Evolutionary conservation across 2,888 invertebrate genomes (phyloP).

Genomic region (Leucophenga montana): DNA sequence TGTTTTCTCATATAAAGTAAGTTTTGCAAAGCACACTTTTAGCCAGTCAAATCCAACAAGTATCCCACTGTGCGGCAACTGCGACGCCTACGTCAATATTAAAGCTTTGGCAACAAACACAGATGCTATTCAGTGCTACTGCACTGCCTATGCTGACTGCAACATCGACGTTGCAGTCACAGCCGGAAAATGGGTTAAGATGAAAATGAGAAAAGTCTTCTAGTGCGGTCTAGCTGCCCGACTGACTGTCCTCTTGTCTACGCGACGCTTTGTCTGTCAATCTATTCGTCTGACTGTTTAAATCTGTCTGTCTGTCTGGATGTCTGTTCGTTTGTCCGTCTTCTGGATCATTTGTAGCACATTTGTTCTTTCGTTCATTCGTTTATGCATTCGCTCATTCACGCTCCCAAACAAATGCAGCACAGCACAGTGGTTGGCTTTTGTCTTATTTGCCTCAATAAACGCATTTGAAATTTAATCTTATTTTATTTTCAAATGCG

Average conservation of each 20-base stretch:
- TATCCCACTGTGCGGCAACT: conserved; percentile 19
- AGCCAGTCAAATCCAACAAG: conserved; percentile 17
- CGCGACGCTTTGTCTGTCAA: too few relatives aligned
- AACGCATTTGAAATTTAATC: conserved; percentile 52
- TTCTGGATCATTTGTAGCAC: not conserved
- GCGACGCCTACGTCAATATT: conserved; percentile 42
- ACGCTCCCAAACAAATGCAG: conserved; percentile 36
- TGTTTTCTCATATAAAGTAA: too few relatives aligned
- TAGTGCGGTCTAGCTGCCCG: too few relatives aligned
- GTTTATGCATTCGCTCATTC: conserved; percentile 6
- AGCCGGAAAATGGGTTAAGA: conserved; percentile 52
- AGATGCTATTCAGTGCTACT: conserved; percentile 45
- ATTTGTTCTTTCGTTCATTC: not conserved
- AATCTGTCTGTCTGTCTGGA: too few relatives aligned
- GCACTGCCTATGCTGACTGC: conserved; percentile 49
- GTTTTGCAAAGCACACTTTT: not conserved
- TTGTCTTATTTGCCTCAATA: conserved; percentile 36
- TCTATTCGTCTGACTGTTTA: not conserved
- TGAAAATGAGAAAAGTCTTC: conserved; percentile 44
- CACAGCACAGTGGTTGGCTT: conserved; percentile 57
- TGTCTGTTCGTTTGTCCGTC: conserved; percentile 4
- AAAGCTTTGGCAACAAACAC: conserved; percentile 53
- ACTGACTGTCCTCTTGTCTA: too few relatives aligned
- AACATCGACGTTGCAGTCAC: conserved; percentile 41
- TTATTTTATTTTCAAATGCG: conserved; percentile 42